phyloP scores from a whole-genome alignment of 2,888 invertebrate genomes.

The Ichneumon xanthorius region DNA sequence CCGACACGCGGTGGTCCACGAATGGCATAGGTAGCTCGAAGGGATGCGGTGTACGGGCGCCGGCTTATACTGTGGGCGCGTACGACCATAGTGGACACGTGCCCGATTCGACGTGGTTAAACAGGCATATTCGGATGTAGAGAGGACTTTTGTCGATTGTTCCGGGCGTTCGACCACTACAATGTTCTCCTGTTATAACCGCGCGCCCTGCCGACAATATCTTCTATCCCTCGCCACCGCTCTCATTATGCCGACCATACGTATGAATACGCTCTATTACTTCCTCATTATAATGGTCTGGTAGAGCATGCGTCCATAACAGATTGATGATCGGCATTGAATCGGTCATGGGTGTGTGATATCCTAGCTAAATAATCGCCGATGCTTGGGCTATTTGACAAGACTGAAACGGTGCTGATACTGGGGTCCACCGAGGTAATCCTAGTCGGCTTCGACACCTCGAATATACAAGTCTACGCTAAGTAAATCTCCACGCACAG shows the following conservation, averaged over 20 bases:
- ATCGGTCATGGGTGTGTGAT: slow-evolving; percentile 16
- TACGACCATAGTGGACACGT: slow-evolving; percentile 37
- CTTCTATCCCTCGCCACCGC: slow-evolving; percentile 20
- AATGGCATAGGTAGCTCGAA: slow-evolving; percentile 3
- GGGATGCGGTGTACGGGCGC: slow-evolving; percentile 17
- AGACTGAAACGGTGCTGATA: slow-evolving; percentile 54
- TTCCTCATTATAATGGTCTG: slow-evolving; percentile 59
- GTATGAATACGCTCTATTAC: slow-evolving; percentile 65
- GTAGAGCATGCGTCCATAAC: slow-evolving; percentile 3
- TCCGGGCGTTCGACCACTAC: slow-evolving; percentile 38
- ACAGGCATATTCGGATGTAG: slow-evolving; percentile 53
- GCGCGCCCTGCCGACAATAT: slow-evolving; percentile 58
- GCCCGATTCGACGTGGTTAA: slow-evolving; percentile 60
- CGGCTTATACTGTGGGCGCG: slow-evolving; percentile 37
- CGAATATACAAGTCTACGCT: neutral
- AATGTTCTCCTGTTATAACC: slow-evolving; percentile 59
- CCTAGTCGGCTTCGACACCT: slow-evolving; percentile 44
- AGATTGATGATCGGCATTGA: slow-evolving; percentile 59
- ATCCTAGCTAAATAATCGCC: slow-evolving; percentile 53
- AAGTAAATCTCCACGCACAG: neutral
- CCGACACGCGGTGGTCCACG: neutral
- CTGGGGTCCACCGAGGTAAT: slow-evolving; percentile 27
- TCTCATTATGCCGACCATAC: slow-evolving; percentile 46
- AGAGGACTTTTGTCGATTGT: slow-evolving; percentile 68
- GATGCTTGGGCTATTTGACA: slow-evolving; percentile 43